These are phyloP conservation scores for Archocentrus centrarchus DNA, from an alignment of 2,113 vertebrate species.

Conservation along the genomic window DNA sequence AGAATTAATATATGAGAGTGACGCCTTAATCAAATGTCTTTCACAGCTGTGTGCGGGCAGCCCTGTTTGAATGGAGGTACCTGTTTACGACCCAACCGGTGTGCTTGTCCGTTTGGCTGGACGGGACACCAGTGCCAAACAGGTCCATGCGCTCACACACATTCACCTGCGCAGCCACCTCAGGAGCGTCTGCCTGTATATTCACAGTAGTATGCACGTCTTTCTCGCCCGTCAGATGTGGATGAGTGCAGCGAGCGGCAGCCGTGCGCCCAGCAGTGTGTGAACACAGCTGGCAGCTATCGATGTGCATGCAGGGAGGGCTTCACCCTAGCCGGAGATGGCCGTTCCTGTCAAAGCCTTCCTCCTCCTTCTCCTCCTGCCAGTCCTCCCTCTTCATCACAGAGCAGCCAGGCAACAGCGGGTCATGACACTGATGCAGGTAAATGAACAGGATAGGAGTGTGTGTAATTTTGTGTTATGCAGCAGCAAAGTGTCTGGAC, in stretches of 20 bases:
- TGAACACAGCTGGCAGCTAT: conserved; percentile 87
- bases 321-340: conserved; percentile 76
- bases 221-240: conserved; percentile 79
- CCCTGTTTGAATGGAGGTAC: conserved; percentile 86
- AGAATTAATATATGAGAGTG: neutral
- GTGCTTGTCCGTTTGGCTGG: conserved; percentile 86
- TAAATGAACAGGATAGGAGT: conserved; percentile 47
- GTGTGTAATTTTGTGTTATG: conserved; percentile 24
- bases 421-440: conserved; percentile 58
- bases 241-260: conserved; percentile 84
- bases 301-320: conserved; percentile 82
- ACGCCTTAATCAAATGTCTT: neutral
- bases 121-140: conserved; percentile 84
- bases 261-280: conserved; percentile 83
- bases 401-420: conserved; percentile 33
- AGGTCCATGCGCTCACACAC: conserved; percentile 76
- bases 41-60: conserved; percentile 83
- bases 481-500: conserved; percentile 37
- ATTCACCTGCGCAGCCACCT: neutral
- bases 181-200: neutral
- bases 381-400: conserved; percentile 19
- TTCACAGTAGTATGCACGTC: neutral
- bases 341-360: conserved; percentile 73
- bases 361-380: conserved; percentile 28
- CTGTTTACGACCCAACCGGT: conserved; percentile 83